A percentile compares a stretch with the other conserved stretches of the same genome.
Conservation (phyloP, 1,140 invertebrate genomes). For the Cydia strobilella region DNA sequence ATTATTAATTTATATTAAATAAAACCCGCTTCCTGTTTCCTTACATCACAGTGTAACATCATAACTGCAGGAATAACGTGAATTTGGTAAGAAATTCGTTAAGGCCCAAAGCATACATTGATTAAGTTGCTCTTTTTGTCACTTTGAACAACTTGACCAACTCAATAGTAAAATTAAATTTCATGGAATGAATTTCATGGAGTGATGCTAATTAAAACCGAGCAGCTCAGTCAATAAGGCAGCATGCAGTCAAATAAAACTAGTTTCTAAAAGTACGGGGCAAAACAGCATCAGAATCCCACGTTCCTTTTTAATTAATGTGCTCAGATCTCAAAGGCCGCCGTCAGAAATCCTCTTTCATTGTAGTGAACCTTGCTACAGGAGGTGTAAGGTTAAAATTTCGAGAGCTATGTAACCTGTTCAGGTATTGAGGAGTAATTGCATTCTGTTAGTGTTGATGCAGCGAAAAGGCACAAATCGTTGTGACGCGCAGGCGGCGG, state of each 20-base stretch:
- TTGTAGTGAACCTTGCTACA: neutral
- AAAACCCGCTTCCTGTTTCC: no score
- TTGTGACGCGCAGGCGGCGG: neutral
- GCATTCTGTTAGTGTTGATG: slow-evolving; percentile 13
- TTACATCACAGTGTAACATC: no score
- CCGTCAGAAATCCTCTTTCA: neutral
- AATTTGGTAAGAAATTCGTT: no score
- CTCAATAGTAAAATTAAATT: neutral
- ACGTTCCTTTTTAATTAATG: slow-evolving; percentile 3
- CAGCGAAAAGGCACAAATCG: slow-evolving; percentile 15
- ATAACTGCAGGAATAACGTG: no score
- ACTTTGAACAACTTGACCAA: neutral
- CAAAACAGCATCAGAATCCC: neutral
- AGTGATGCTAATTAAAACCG: neutral
- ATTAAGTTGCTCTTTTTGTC: no score
- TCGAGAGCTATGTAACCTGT: neutral
- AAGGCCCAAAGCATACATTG: no score
- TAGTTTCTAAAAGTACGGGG: neutral
- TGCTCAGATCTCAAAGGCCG: slow-evolving; percentile 18
- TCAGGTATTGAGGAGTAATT: slow-evolving; percentile 9
- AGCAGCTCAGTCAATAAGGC: neutral
- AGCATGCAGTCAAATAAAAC: neutral
- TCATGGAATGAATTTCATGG: neutral
- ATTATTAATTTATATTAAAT: no score
- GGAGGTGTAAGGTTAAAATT: neutral